phyloP scores from a whole-genome alignment of 2,113 vertebrate species.

The Etia nguti region DNA sequence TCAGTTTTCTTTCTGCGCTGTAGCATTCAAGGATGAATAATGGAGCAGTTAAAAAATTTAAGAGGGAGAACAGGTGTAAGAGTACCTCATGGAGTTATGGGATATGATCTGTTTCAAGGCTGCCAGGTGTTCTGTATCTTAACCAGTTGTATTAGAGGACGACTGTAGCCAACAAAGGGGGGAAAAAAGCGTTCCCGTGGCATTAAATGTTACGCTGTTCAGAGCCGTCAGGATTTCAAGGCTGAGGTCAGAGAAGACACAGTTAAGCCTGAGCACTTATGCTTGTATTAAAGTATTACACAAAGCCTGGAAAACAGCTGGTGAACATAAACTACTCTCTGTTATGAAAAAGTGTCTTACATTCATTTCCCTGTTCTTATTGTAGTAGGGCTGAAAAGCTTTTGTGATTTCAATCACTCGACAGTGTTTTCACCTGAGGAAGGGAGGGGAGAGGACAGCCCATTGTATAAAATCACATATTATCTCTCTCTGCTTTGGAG shows the following conservation, averaged over 20 bases:
- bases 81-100: neutral
- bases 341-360: neutral
- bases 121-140: neutral
- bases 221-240: neutral
- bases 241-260: conserved; percentile 19
- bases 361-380: neutral
- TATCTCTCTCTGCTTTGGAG: neutral
- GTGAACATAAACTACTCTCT: neutral
- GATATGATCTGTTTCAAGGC: conserved; percentile 26
- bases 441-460: neutral
- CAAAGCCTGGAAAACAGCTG: conserved; percentile 13
- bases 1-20: neutral
- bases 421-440: conserved; percentile 34
- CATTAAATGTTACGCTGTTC: neutral
- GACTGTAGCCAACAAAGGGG: neutral
- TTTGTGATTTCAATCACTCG: conserved; percentile 1
- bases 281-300: conserved; percentile 34
- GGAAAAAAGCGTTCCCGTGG: neutral
- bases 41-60: conserved; percentile 17
- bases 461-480: conserved; percentile 16
- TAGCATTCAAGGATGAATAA: conserved; percentile 32
- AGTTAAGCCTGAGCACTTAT: conserved; percentile 26
- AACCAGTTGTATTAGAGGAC: neutral
- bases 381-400: neutral
- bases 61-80: conserved; percentile 38